Conservation (phyloP, 2,888 invertebrate genomes). For the Steinernema hermaphroditum region DNA sequence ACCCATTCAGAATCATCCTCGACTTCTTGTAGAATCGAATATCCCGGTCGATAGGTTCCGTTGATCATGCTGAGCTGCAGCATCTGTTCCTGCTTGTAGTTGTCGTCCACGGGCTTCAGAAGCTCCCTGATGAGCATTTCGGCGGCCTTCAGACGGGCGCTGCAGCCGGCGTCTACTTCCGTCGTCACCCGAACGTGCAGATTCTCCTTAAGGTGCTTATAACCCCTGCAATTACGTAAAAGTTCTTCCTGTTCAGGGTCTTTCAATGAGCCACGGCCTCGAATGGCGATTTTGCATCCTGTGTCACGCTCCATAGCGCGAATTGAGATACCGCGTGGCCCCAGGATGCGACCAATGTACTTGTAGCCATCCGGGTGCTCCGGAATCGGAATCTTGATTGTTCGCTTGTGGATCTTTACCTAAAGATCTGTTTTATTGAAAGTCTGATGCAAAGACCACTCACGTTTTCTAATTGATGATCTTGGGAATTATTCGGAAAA, state of each 20-base stretch:
- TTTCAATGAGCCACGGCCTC: neutral
- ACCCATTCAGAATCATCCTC: no score
- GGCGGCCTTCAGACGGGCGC: neutral
- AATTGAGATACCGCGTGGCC: conserved; percentile 10
- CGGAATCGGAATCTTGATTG: neutral
- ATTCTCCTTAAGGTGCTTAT: conserved; percentile 11
- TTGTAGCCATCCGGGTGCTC: conserved; percentile 3
- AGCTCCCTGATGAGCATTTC: neutral
- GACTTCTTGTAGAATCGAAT: neutral
- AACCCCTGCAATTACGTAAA: neutral
- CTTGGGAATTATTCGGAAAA: no score
- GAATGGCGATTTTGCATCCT: neutral
- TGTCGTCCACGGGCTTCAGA: neutral
- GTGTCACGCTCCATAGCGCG: conserved; percentile 11
- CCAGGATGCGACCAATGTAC: conserved; percentile 20
- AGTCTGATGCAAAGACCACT: no score
- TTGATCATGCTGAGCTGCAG: conserved; percentile 19
- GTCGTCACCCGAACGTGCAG: conserved; percentile 7
- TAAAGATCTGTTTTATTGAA: no score
- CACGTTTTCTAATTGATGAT: no score
- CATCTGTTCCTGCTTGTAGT: conserved; percentile 21
- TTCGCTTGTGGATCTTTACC: neutral
- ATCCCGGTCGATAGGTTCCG: conserved; percentile 22
- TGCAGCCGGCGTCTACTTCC: neutral
- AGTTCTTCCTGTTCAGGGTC: neutral